Conservation (phyloP, 2,113 vertebrate species). For the Anseranas semipalmata region DNA sequence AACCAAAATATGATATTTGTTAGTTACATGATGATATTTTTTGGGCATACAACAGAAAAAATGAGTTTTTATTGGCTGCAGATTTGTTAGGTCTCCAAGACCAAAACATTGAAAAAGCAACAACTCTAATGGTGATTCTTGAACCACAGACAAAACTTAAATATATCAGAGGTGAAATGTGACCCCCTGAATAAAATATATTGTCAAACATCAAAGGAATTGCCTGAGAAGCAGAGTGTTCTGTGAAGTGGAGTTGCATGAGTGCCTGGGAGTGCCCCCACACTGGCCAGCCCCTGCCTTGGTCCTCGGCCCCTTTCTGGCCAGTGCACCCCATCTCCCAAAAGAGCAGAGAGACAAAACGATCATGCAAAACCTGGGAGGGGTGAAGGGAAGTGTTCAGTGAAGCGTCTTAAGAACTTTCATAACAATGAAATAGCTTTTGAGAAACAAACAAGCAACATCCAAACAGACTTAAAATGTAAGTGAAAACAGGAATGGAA, state of each 20-base stretch:
- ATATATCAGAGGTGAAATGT: slow-evolving; percentile 72
- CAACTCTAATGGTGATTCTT: slow-evolving; percentile 72
- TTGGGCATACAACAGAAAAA: slow-evolving; percentile 79
- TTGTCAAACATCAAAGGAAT: slow-evolving; percentile 64
- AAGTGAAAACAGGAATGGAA: neutral
- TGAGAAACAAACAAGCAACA: neutral
- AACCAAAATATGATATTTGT: slow-evolving; percentile 82
- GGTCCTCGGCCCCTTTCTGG: neutral
- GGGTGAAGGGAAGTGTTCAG: neutral
- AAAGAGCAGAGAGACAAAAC: neutral
- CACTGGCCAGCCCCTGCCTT: neutral
- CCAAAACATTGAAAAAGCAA: slow-evolving; percentile 76
- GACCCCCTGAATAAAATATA: slow-evolving; percentile 68
- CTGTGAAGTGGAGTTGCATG: slow-evolving; percentile 41
- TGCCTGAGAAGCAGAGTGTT: slow-evolving; percentile 53
- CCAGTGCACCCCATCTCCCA: neutral
- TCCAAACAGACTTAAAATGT: neutral
- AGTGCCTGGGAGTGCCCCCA: neutral
- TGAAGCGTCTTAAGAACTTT: neutral
- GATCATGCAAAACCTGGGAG: neutral
- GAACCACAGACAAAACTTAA: slow-evolving; percentile 76
- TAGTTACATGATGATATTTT: slow-evolving; percentile 83
- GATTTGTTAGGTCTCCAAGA: slow-evolving; percentile 77
- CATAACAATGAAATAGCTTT: neutral
- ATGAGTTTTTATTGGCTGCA: slow-evolving; percentile 80